phyloP scores from a whole-genome alignment of 1,140 invertebrate genomes.

The Neodiprion fabricii region DNA sequence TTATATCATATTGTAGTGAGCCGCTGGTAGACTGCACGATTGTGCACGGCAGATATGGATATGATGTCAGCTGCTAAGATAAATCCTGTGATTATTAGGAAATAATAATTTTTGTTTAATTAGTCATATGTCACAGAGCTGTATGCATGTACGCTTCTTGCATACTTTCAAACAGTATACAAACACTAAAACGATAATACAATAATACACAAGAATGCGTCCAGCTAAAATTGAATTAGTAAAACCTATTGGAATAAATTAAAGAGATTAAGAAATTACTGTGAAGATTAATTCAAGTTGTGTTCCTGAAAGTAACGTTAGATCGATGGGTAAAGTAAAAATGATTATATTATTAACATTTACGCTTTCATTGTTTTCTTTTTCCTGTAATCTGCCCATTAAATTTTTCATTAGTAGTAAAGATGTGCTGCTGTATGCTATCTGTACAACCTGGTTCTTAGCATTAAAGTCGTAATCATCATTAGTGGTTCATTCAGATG shows the following conservation, averaged over 20 bases:
- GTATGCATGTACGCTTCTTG: not conserved
- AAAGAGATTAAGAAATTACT: conserved; percentile 54
- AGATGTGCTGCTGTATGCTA: conserved; percentile 32
- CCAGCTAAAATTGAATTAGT: conserved; percentile 56
- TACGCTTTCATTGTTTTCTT: conserved; percentile 35
- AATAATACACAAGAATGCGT: conserved; percentile 48
- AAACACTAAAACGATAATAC: conserved; percentile 44
- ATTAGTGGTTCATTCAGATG: conserved; percentile 24
- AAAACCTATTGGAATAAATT: conserved; percentile 61
- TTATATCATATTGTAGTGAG: conserved; percentile 48
- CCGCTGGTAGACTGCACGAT: conserved; percentile 56
- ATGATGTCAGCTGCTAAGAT: conserved; percentile 61
- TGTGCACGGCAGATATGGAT: conserved; percentile 57
- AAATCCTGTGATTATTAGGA: conserved; percentile 62
- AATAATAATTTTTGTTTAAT: conserved; percentile 55
- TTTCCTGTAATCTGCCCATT: conserved; percentile 47
- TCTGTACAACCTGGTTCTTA: conserved; percentile 34
- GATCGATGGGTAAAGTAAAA: conserved; percentile 46
- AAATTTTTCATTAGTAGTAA: conserved; percentile 40
- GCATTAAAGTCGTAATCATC: conserved; percentile 16
- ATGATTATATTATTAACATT: conserved; percentile 31
- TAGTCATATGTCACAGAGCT: conserved; percentile 38
- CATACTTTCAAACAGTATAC: not conserved
- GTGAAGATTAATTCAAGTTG: conserved; percentile 49
- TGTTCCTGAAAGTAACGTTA: conserved; percentile 60